These are phyloP conservation scores for Alouatta palliata DNA, from an alignment of 2,113 vertebrate species.

Conservation along the genomic window DNA sequence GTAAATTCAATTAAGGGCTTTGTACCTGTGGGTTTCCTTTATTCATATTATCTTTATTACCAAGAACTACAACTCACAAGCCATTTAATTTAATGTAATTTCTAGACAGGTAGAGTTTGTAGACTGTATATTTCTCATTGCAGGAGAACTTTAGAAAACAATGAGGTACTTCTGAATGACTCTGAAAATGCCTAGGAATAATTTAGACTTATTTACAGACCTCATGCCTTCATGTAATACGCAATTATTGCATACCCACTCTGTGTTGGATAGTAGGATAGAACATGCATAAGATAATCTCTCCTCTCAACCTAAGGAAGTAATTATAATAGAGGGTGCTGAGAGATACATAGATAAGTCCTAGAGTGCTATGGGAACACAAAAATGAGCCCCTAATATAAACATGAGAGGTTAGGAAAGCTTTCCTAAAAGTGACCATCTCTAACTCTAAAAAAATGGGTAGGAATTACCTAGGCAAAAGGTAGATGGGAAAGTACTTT, in stretches of 20 bases:
- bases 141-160: conserved; percentile 1
- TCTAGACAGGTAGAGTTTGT: neutral
- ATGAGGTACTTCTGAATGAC: neutral
- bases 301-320: neutral
- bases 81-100: conserved; percentile 24
- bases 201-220: neutral
- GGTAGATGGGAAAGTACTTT: neutral
- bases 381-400: neutral
- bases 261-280: neutral
- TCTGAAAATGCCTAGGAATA: neutral
- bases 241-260: neutral
- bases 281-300: neutral
- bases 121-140: neutral
- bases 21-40: conserved; percentile 1
- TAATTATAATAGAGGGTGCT: neutral
- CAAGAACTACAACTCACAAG: neutral
- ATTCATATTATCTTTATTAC: neutral
- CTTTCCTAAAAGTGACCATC: neutral
- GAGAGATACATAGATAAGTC: neutral
- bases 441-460: neutral
- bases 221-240: neutral
- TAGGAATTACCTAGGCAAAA: neutral
- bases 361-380: too few species aligned
- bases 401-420: neutral
- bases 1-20: neutral